Evolutionary conservation across 2,888 invertebrate species (phyloP).

Genomic region (Agrilus cyanescens): DNA sequence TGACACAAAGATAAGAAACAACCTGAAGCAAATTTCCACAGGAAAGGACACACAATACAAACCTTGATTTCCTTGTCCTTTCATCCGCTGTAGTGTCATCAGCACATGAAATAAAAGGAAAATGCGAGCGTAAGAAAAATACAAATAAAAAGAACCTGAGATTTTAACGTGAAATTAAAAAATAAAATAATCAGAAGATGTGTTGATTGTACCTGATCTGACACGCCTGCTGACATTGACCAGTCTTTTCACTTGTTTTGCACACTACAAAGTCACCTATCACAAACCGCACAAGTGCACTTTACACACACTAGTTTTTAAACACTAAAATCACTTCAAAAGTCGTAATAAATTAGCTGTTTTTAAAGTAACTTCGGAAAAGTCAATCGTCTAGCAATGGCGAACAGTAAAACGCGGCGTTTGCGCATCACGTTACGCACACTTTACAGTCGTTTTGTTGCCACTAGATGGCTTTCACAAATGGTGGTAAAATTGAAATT

Average conservation of each 20-base stretch:
- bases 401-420: slow-evolving; percentile 25
- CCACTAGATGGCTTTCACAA: too few relatives aligned
- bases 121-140: slow-evolving; percentile 23
- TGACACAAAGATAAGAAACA: slow-evolving; percentile 2
- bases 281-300: slow-evolving; percentile 29
- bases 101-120: slow-evolving; percentile 47
- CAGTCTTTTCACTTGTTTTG: slow-evolving; percentile 48
- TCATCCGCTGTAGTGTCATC: slow-evolving; percentile 57
- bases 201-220: slow-evolving; percentile 65
- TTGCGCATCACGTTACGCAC: slow-evolving; percentile 19
- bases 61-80: slow-evolving; percentile 80
- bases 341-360: slow-evolving; percentile 20
- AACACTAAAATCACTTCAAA: slow-evolving; percentile 19
- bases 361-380: slow-evolving; percentile 22
- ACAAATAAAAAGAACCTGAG: slow-evolving; percentile 21
- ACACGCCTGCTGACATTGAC: slow-evolving; percentile 87
- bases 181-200: slow-evolving; percentile 31
- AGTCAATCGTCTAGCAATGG: slow-evolving; percentile 35
- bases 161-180: slow-evolving; percentile 20
- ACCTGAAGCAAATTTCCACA: slow-evolving; percentile 2
- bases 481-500: too few relatives aligned
- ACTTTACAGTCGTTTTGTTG: too few relatives aligned
- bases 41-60: slow-evolving; percentile 18
- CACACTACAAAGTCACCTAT: slow-evolving; percentile 26
- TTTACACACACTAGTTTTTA: slow-evolving; percentile 21